phyloP scores from a whole-genome alignment of 2,888 invertebrate species.

The Cacoxenus indagator region DNA sequence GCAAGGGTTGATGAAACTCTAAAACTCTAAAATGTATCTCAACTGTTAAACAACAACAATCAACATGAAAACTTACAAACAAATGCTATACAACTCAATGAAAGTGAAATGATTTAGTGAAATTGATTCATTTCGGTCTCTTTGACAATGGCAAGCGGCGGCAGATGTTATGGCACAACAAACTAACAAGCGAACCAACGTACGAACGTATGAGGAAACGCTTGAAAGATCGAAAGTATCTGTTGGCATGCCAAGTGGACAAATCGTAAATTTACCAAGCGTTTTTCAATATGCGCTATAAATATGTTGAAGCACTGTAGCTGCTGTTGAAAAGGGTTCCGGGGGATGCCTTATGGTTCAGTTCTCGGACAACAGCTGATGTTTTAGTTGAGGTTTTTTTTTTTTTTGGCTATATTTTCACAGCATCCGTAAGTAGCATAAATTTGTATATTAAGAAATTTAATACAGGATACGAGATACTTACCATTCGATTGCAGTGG shows the following conservation, averaged over 20 bases:
- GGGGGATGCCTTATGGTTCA: slow-evolving; percentile 7
- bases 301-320: neutral
- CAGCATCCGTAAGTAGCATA: slow-evolving; percentile 12
- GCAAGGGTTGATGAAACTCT: slow-evolving; percentile 35
- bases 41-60: slow-evolving; percentile 8
- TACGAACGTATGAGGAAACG: slow-evolving; percentile 13
- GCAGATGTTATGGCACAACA: slow-evolving; percentile 54
- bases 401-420: slow-evolving; percentile 14
- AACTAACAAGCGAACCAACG: neutral
- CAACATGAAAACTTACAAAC: neutral
- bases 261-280: slow-evolving; percentile 65
- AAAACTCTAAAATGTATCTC: neutral
- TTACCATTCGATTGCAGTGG: slow-evolving; percentile 83
- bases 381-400: slow-evolving; percentile 12
- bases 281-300: slow-evolving; percentile 21
- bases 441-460: slow-evolving; percentile 12
- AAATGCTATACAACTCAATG: slow-evolving; percentile 24
- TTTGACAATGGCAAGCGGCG: slow-evolving; percentile 23
- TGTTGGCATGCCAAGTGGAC: slow-evolving; percentile 49
- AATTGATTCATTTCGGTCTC: slow-evolving; percentile 59
- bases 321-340: slow-evolving; percentile 7
- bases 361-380: slow-evolving; percentile 57
- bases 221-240: slow-evolving; percentile 10
- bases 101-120: slow-evolving; percentile 52
- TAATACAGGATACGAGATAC: slow-evolving; percentile 58